Percentiles rank a stretch among this genome's conserved stretches.
Conservation (phyloP, 1,140 invertebrate genomes). For the Achatina immaculata region DNA sequence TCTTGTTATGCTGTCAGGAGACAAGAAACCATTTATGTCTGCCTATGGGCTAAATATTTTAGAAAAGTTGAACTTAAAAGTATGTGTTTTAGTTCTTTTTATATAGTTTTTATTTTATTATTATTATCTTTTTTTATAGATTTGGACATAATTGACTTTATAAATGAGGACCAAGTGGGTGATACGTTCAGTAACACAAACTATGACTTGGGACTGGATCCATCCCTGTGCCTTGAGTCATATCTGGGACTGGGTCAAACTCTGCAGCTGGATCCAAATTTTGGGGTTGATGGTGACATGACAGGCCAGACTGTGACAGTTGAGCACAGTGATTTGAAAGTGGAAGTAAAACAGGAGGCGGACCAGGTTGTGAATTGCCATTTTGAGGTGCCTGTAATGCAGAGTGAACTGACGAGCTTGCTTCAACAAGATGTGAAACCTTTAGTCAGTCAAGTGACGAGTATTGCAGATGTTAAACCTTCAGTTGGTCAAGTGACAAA, state of each 20-base stretch:
- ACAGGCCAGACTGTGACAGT: neutral
- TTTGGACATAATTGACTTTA: conserved; percentile 31
- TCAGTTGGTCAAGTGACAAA: neutral
- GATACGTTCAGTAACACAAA: conserved; percentile 20
- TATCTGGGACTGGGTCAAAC: conserved; percentile 13
- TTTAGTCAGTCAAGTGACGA: neutral
- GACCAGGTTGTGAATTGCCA: neutral
- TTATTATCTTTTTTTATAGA: conserved; percentile 18
- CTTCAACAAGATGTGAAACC: conserved; percentile 28
- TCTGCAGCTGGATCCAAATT: neutral
- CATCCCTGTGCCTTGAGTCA: conserved; percentile 11
- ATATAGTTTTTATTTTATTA: neutral
- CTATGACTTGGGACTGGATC: conserved; percentile 26
- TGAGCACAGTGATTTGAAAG: neutral
- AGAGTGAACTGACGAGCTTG: neutral
- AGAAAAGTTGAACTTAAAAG: neutral
- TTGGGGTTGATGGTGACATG: conserved; percentile 7
- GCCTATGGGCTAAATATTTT: neutral
- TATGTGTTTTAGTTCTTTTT: neutral
- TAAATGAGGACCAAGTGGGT: neutral
- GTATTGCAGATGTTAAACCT: neutral
- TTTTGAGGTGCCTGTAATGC: neutral
- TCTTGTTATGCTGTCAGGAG: too few species aligned
- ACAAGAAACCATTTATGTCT: too few species aligned
- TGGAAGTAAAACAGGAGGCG: conserved; percentile 21